Conservation (phyloP, 2,888 invertebrate genomes). For the Dermolepida albohirtum region DNA sequence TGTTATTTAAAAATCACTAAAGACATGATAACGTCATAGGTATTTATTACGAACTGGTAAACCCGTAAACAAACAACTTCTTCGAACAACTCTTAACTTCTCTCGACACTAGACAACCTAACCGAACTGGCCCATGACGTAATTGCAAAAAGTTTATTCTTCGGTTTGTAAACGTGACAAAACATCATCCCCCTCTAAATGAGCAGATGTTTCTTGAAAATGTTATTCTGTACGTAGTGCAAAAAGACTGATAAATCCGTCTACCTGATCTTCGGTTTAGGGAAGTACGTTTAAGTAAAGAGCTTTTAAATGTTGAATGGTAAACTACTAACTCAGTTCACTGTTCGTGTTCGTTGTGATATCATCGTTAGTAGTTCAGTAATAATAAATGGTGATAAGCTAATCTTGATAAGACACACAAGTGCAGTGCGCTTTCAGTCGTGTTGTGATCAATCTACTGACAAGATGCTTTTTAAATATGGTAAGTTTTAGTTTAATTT, state of each 20-base stretch:
- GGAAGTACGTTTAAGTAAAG: neutral
- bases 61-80: constrained; percentile 3
- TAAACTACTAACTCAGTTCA: constrained; percentile 17
- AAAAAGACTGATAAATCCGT: constrained; percentile 26
- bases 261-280: constrained; percentile 20
- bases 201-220: constrained; percentile 29
- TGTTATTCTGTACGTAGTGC: constrained; percentile 12
- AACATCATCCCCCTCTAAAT: constrained; percentile 10
- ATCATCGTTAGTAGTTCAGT: constrained; percentile 7
- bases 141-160: constrained; percentile 16
- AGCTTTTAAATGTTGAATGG: constrained; percentile 1
- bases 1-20: no score
- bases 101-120: neutral
- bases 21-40: no score
- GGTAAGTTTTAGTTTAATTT: constrained; percentile 20
- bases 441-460: constrained; percentile 15
- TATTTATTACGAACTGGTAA: no score
- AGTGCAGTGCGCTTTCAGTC: constrained; percentile 20
- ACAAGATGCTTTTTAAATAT: constrained; percentile 34
- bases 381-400: constrained; percentile 13
- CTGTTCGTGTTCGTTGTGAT: constrained; percentile 17
- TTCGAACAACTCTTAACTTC: neutral
- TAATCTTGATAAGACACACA: constrained; percentile 21
- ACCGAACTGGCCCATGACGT: constrained; percentile 7
- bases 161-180: neutral